A percentile compares a stretch with the other conserved stretches of the same genome.
Conservation (phyloP, 2,797 vertebrate species). For the Tolypeutes matacus region DNA sequence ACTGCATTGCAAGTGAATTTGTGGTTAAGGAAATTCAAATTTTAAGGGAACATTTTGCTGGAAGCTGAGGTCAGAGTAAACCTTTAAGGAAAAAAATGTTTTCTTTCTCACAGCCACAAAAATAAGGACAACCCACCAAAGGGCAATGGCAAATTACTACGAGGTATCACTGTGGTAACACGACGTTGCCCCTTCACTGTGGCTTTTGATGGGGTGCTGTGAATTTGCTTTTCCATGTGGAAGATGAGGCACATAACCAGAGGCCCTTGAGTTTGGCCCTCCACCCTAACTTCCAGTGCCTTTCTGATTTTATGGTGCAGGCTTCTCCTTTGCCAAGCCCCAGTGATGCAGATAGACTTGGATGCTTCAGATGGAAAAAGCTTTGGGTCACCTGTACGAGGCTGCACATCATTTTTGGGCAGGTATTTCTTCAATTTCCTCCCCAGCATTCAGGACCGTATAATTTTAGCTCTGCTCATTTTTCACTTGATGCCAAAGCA, state of each 20-base stretch:
- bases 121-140: background rate
- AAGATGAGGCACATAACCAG: background rate
- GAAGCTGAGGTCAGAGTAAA: background rate
- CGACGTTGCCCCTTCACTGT: background rate
- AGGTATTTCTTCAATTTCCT: background rate
- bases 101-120: background rate
- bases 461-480: background rate
- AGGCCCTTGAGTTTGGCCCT: background rate
- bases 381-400: background rate
- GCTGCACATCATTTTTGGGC: background rate
- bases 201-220: background rate
- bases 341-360: background rate
- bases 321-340: background rate
- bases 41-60: background rate
- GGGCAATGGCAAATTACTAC: background rate
- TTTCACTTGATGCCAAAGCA: background rate
- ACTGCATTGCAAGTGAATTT: background rate
- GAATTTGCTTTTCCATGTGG: background rate
- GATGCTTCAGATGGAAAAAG: background rate
- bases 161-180: background rate
- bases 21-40: background rate
- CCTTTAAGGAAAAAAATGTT: background rate
- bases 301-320: background rate
- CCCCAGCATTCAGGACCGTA: background rate
- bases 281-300: background rate